Evolutionary conservation across 35 echinoderm and acorn worm genomes (phyloP).

Genomic region (Apostichopus japonicus): DNA sequence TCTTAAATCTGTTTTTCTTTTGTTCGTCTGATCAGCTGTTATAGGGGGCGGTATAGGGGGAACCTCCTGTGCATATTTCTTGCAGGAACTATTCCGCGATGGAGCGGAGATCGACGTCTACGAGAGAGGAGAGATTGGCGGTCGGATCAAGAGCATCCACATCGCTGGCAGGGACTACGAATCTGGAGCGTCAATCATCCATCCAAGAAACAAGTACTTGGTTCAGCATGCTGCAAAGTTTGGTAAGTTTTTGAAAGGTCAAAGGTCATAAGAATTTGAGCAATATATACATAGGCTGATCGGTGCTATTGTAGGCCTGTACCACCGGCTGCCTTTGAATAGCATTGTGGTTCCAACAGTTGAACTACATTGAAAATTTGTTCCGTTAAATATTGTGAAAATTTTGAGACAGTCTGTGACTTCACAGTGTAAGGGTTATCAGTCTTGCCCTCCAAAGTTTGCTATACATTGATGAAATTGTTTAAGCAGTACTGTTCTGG

Average conservation of each 20-base stretch:
- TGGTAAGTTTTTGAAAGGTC: slow-evolving; percentile 61
- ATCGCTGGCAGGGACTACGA: slow-evolving; percentile 75
- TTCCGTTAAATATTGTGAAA: no score
- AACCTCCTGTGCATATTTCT: slow-evolving; percentile 70
- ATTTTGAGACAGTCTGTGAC: no score
- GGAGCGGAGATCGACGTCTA: slow-evolving; percentile 68
- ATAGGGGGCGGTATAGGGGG: slow-evolving; percentile 88
- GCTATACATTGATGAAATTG: no score
- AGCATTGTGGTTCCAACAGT: no score
- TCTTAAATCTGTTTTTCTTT: not conserved
- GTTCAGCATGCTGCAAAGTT: slow-evolving; percentile 72
- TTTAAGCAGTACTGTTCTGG: no score
- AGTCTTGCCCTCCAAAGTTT: no score
- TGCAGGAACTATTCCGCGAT: slow-evolving; percentile 69
- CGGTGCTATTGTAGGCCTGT: no score
- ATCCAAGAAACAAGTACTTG: slow-evolving; percentile 84
- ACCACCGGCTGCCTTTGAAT: no score
- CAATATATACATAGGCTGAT: not conserved
- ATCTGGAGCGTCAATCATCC: slow-evolving; percentile 75
- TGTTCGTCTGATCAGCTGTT: slow-evolving; percentile 50
- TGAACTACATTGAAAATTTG: no score
- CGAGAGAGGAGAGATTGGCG: slow-evolving; percentile 67
- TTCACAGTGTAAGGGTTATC: no score
- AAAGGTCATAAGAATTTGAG: not conserved
- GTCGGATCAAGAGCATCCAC: slow-evolving; percentile 69